phyloP scores from a whole-genome alignment of 2,113 vertebrate species.

The Pterocles gutturalis region DNA sequence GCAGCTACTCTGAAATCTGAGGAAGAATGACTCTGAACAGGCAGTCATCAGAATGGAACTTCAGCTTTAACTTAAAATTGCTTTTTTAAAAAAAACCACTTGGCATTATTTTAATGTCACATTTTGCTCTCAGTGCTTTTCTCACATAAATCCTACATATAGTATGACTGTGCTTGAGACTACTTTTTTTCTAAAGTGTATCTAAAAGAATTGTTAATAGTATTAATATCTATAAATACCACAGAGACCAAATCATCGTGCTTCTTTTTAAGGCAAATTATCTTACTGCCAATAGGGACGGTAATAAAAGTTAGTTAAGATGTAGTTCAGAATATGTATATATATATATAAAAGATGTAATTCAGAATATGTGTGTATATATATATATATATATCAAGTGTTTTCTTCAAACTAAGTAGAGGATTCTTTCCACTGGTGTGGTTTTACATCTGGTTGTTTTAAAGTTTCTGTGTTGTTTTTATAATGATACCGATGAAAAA shows the following conservation, averaged over 20 bases:
- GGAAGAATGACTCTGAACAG: not conserved
- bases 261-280: not conserved
- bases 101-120: not conserved
- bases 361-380: not conserved
- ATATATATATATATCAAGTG: not conserved
- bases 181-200: not conserved
- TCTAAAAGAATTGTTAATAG: not conserved
- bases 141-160: not conserved
- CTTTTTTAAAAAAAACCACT: not conserved
- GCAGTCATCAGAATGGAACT: not conserved
- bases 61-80: not conserved
- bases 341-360: not conserved
- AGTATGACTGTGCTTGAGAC: accelerated
- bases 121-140: not conserved
- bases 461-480: not conserved
- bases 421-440: not conserved
- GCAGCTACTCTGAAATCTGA: not conserved
- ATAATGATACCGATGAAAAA: not conserved
- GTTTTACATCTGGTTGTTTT: constrained; percentile 1
- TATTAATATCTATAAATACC: not conserved
- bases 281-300: not conserved
- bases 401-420: not conserved
- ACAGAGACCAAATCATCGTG: not conserved
- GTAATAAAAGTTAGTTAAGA: not conserved
- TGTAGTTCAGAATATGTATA: not conserved